Evolutionary conservation across 2,113 vertebrate genomes (phyloP).

Genomic region (Silurus asotus): DNA sequence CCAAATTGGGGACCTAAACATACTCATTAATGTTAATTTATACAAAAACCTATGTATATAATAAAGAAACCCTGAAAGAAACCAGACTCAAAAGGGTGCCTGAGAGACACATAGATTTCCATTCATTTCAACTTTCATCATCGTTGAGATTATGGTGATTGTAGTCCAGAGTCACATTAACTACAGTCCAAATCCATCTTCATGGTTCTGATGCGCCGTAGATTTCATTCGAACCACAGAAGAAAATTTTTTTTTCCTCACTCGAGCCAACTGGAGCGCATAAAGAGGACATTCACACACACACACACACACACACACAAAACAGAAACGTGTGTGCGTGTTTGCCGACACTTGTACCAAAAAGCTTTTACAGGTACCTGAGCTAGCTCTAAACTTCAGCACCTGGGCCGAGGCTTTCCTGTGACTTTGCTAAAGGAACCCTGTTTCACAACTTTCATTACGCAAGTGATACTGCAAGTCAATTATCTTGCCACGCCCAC

Average conservation of each 20-base stretch:
- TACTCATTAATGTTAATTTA: not conserved
- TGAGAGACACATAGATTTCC: too few relatives aligned
- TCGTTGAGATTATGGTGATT: too few relatives aligned
- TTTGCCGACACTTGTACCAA: not conserved
- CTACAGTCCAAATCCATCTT: too few relatives aligned
- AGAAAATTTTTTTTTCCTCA: not conserved
- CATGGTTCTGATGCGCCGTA: not conserved
- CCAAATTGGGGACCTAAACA: not conserved
- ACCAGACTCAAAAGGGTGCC: too few relatives aligned
- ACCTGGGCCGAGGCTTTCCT: too few relatives aligned
- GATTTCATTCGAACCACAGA: not conserved
- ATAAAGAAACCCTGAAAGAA: too few relatives aligned
- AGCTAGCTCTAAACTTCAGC: not conserved
- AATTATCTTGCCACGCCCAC: too few relatives aligned
- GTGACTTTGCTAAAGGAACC: too few relatives aligned
- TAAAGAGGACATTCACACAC: constrained; percentile 40
- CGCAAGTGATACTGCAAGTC: not conserved
- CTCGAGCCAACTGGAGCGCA: not conserved
- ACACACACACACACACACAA: constrained; percentile 58
- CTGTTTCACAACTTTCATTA: not conserved
- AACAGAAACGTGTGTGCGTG: constrained; percentile 19
- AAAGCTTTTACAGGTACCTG: not conserved
- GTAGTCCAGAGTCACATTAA: too few relatives aligned
- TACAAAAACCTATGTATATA: too few relatives aligned
- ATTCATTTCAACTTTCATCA: too few relatives aligned